A percentile compares a stretch with the other conserved stretches of the same genome.
These are phyloP conservation scores for Mormyrus hasselquistii DNA, from an alignment of 2,797 vertebrate genomes.

Conservation along the genomic window DNA sequence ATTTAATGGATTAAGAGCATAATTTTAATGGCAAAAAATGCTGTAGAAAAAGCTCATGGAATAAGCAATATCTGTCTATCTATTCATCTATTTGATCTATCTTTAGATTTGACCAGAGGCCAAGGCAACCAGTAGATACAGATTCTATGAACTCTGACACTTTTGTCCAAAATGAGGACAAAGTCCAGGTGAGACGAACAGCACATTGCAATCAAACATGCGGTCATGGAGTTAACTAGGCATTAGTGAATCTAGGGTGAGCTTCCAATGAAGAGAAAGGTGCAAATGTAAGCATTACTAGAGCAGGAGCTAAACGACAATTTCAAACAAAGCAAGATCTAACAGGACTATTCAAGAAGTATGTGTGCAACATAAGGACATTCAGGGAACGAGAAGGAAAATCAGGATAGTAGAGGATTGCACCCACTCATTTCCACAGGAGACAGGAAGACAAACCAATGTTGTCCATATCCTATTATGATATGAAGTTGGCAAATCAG, in stretches of 20 bases:
- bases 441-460: not conserved
- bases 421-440: not conserved
- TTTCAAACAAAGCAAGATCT: not conserved
- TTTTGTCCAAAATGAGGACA: not conserved
- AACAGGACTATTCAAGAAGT: not conserved
- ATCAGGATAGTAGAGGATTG: not conserved
- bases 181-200: not conserved
- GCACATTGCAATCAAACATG: not conserved
- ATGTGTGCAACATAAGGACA: not conserved
- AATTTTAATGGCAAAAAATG: slow-evolving; percentile 33
- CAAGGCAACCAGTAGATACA: not conserved
- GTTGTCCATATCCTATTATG: not conserved
- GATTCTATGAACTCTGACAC: not conserved
- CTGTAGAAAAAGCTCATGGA: not conserved
- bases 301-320: not conserved
- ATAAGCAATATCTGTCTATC: not conserved
- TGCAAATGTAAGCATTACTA: not conserved
- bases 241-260: not conserved
- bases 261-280: not conserved
- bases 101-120: not conserved
- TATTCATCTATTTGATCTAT: not conserved
- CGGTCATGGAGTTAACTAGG: not conserved
- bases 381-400: not conserved
- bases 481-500: not conserved
- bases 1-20: slow-evolving; percentile 40